These are phyloP conservation scores for Arctopsyche grandis DNA, from an alignment of 1,140 invertebrate genomes.

Conservation along the genomic window DNA sequence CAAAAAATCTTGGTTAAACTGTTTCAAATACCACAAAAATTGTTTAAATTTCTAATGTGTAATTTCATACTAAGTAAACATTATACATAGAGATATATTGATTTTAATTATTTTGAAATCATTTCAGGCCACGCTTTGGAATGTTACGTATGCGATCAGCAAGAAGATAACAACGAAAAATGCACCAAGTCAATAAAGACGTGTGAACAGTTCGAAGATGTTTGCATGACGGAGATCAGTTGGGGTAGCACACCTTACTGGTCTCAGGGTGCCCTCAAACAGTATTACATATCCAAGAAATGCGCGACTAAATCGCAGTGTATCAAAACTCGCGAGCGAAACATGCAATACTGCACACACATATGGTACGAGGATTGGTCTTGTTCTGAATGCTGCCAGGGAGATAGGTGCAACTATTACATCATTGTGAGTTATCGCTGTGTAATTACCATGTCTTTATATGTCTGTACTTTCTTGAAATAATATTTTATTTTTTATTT, in stretches of 20 bases:
- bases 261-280: slow-evolving; percentile 91
- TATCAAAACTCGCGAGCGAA: slow-evolving; percentile 71
- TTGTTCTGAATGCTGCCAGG: slow-evolving; percentile 96
- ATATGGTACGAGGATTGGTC: slow-evolving; percentile 99
- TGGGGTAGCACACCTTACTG: slow-evolving; percentile 97
- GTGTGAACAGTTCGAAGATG: slow-evolving; percentile 87
- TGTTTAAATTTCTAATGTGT: too few relatives aligned
- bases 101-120: slow-evolving; percentile 16
- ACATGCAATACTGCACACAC: slow-evolving; percentile 86
- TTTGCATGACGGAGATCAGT: slow-evolving; percentile 87
- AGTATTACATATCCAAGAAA: slow-evolving; percentile 92
- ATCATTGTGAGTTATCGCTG: slow-evolving; percentile 83
- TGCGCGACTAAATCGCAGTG: slow-evolving; percentile 88
- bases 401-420: slow-evolving; percentile 97
- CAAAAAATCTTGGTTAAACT: too few relatives aligned
- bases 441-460: not conserved
- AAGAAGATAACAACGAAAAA: slow-evolving; percentile 93
- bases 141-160: slow-evolving; percentile 94
- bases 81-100: not conserved
- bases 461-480: not conserved
- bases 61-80: too few relatives aligned
- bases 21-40: too few relatives aligned
- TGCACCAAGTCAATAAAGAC: slow-evolving; percentile 92
- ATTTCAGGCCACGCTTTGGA: slow-evolving; percentile 77
- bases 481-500: slow-evolving; percentile 27